Conservation (phyloP, 1,140 invertebrate species). For the Zaprionus lachaisei region DNA sequence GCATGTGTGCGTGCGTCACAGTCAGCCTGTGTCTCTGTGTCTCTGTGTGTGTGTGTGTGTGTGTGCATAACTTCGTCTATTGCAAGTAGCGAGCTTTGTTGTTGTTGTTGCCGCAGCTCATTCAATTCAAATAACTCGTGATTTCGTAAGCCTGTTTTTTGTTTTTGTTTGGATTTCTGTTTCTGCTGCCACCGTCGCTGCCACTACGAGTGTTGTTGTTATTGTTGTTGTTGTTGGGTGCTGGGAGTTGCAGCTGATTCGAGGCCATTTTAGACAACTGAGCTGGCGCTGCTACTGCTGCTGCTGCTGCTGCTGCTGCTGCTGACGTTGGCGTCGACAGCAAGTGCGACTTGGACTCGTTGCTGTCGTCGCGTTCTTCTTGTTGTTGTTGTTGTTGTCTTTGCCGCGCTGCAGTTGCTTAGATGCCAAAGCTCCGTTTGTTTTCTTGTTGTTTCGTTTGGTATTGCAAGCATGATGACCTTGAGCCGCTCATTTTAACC, state of each 20-base stretch:
- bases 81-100: conserved; percentile 48
- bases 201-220: conserved; percentile 21
- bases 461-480: conserved; percentile 80
- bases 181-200: conserved; percentile 22
- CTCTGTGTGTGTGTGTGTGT: conserved; percentile 29
- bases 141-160: conserved; percentile 81
- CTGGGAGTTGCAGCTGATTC: conserved; percentile 70
- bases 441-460: conserved; percentile 52
- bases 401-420: conserved; percentile 62
- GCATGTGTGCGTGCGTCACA: conserved; percentile 13
- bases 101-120: conserved; percentile 55
- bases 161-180: conserved; percentile 21
- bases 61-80: conserved; percentile 47
- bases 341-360: conserved; percentile 59
- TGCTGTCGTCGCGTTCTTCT: conserved; percentile 33
- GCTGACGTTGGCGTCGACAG: conserved; percentile 47
- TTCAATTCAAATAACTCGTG: conserved; percentile 82
- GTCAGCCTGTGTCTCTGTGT: conserved; percentile 14
- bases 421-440: conserved; percentile 52
- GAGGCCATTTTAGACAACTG: conserved; percentile 71
- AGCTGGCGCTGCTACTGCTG: conserved; percentile 19
- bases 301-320: conserved; percentile 4
- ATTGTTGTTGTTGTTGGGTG: conserved; percentile 30
- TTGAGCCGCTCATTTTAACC: conserved; percentile 80
- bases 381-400: conserved; percentile 44